A percentile compares a stretch with the other conserved stretches of the same genome.
Conservation (phyloP, 2,888 invertebrate genomes). For the Scotopteryx bipunctaria region DNA sequence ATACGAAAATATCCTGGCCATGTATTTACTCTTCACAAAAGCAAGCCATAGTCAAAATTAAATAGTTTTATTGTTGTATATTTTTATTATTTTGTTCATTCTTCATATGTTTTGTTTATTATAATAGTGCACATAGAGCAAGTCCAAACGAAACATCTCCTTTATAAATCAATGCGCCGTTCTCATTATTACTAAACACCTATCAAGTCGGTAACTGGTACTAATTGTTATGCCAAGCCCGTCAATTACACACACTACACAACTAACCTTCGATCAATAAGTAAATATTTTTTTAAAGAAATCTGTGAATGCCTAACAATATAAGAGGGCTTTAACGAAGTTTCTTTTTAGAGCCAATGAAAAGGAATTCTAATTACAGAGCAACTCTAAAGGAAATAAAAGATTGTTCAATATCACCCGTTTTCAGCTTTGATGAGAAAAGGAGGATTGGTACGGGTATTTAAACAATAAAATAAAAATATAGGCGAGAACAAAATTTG, state of each 20-base stretch:
- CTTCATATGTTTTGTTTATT: too few relatives aligned
- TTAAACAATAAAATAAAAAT: slow-evolving; percentile 2
- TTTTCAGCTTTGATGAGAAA: not conserved
- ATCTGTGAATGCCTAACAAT: slow-evolving; percentile 26
- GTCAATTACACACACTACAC: slow-evolving; percentile 57
- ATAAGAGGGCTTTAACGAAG: slow-evolving; percentile 6
- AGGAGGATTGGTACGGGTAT: not conserved
- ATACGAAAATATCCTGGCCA: too few relatives aligned
- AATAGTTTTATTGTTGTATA: too few relatives aligned
- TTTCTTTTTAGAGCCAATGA: not conserved
- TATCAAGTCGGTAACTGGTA: slow-evolving; percentile 27
- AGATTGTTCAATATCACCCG: not conserved
- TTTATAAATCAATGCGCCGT: not conserved
- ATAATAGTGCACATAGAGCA: too few relatives aligned
- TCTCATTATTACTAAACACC: slow-evolving; percentile 1
- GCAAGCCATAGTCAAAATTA: too few relatives aligned
- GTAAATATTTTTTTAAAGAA: slow-evolving; percentile 26
- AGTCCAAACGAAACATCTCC: not conserved
- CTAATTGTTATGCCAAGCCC: slow-evolving; percentile 57
- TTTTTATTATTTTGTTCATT: too few relatives aligned
- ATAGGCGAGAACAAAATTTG: slow-evolving; percentile 16
- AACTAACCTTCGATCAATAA: slow-evolving; percentile 54
- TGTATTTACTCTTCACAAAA: too few relatives aligned
- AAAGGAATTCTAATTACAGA: not conserved
- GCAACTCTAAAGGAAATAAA: not conserved